These are phyloP conservation scores for Leucophenga maculata DNA, from an alignment of 2,888 invertebrate genomes.

Conservation along the genomic window DNA sequence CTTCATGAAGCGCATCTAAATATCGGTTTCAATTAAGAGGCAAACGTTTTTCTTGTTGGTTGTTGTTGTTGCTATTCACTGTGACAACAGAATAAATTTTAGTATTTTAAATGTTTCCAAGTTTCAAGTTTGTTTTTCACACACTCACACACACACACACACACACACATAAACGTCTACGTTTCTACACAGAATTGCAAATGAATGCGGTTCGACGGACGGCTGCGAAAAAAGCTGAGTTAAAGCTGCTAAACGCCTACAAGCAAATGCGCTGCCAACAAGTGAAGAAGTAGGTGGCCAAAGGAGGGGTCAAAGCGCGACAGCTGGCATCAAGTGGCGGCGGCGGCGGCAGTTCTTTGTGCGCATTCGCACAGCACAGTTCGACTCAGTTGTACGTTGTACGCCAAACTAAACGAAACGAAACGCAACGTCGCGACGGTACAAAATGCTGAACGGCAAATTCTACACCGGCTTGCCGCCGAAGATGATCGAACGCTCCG, in stretches of 20 bases:
- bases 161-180: not conserved
- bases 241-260: conserved; percentile 58
- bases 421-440: conserved; percentile 22
- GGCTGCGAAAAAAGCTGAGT: conserved; percentile 8
- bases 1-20: no score
- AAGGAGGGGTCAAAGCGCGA: conserved; percentile 4
- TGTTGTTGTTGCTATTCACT: not conserved
- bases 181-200: conserved; percentile 59
- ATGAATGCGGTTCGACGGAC: conserved; percentile 35
- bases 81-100: not conserved
- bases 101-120: conserved; percentile 7
- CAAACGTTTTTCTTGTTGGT: conserved; percentile 6
- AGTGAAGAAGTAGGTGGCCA: conserved; percentile 22
- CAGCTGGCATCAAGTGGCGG: conserved; percentile 30
- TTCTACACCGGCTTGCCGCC: conserved; percentile 71
- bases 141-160: not conserved
- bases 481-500: conserved; percentile 67
- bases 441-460: conserved; percentile 70
- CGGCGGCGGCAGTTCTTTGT: conserved; percentile 48
- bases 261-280: conserved; percentile 33
- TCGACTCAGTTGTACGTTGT: conserved; percentile 23
- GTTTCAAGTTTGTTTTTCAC: conserved; percentile 47
- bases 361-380: conserved; percentile 23
- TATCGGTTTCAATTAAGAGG: no score
- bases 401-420: conserved; percentile 28